These are phyloP conservation scores for Parauchenoglanis punctatus DNA, from an alignment of 2,797 vertebrate species.

Conservation along the genomic window DNA sequence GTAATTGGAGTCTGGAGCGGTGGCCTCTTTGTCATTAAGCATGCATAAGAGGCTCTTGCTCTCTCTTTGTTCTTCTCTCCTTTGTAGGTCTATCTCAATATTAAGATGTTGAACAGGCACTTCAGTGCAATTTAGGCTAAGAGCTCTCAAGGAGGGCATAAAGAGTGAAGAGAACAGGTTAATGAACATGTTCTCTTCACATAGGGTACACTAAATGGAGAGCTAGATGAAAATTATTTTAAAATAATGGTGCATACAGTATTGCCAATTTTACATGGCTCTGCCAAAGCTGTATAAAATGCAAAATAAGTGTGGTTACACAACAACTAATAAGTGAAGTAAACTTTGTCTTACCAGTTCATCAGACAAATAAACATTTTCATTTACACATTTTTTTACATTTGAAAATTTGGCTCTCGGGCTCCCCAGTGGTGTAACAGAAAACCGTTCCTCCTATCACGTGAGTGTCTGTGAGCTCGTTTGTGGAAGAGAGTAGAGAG, in stretches of 20 bases:
- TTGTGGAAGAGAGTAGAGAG: not conserved
- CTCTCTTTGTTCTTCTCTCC: conserved; percentile 49
- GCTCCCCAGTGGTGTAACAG: not conserved
- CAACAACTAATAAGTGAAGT: not conserved
- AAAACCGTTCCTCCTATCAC: not conserved
- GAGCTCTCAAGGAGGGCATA: conserved; percentile 59
- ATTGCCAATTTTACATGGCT: conserved; percentile 31
- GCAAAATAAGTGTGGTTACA: conserved; percentile 2
- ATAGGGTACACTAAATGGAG: conserved; percentile 46
- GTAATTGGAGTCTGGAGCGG: conserved; percentile 42
- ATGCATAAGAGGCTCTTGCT: conserved; percentile 46
- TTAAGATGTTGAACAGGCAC: conserved; percentile 64
- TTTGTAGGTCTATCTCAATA: conserved; percentile 61
- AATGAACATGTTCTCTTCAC: conserved; percentile 46
- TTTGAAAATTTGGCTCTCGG: not conserved
- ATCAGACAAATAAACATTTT: not conserved
- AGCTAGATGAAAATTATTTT: conserved; percentile 52
- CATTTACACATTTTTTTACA: not conserved
- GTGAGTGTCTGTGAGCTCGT: not conserved
- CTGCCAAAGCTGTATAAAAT: conserved; percentile 17
- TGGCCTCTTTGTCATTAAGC: conserved; percentile 55
- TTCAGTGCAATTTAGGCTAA: conserved; percentile 64
- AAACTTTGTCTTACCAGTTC: not conserved
- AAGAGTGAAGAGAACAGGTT: conserved; percentile 53
- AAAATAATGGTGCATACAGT: conserved; percentile 32